These are phyloP conservation scores for Bacillus rossius DNA, from an alignment of 1,140 invertebrate species.

Conservation along the genomic window DNA sequence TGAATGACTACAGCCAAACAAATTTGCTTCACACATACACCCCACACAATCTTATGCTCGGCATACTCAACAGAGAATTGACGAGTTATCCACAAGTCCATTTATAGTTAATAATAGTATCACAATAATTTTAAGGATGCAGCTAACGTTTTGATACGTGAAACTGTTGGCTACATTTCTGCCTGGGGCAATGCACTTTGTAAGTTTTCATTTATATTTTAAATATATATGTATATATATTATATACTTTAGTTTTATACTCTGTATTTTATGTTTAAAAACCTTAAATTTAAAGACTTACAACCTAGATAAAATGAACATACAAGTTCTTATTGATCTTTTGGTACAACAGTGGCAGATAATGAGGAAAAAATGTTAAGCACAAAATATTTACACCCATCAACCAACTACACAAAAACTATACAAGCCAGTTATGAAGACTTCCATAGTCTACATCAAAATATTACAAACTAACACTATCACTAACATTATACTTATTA, in stretches of 20 bases:
- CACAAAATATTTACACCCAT: conserved; percentile 8
- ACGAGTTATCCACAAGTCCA: conserved; percentile 14
- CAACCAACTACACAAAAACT: conserved; percentile 2
- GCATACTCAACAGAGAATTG: conserved; percentile 9
- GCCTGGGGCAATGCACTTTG: conserved; percentile 18
- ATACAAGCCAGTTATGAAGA: neutral
- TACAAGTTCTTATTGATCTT: conserved; percentile 13
- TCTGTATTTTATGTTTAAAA: conserved; percentile 10
- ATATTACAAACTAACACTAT: neutral
- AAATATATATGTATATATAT: neutral
- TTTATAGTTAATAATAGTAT: conserved; percentile 16
- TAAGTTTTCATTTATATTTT: conserved; percentile 9
- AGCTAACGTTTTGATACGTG: conserved; percentile 4
- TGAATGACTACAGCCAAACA: neutral
- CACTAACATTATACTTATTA: neutral
- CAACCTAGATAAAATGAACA: conserved; percentile 5
- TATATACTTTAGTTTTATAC: conserved; percentile 1
- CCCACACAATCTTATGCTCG: neutral
- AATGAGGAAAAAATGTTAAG: conserved; percentile 7
- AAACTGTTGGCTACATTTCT: conserved; percentile 8
- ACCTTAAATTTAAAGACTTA: conserved; percentile 11
- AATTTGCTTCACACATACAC: neutral
- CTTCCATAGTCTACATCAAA: neutral
- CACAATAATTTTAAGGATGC: conserved; percentile 19
- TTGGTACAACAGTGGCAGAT: conserved; percentile 17